Conservation (phyloP, 2,113 vertebrate species). For the Corythornis vintsioides region DNA sequence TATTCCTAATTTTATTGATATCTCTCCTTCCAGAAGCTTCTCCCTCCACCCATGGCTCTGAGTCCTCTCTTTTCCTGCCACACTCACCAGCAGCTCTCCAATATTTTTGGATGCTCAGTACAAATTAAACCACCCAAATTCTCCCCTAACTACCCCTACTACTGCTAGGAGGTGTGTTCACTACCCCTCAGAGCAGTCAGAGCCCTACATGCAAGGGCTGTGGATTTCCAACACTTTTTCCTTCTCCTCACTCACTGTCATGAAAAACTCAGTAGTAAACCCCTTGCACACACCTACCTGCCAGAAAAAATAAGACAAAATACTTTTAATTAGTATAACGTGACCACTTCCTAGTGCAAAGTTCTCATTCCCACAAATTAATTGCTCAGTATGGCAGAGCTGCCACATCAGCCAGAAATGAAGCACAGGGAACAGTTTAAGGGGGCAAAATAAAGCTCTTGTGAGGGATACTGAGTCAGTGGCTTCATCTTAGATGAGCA, state of each 20-base stretch:
- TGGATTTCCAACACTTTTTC: not conserved
- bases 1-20: not conserved
- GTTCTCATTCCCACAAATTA: not conserved
- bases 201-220: not conserved
- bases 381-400: not conserved
- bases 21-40: not conserved
- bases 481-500: not conserved
- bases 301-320: not conserved
- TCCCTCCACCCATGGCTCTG: not conserved
- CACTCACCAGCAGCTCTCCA: not conserved
- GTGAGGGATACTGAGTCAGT: not conserved
- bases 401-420: not conserved
- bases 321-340: not conserved
- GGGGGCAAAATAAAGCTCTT: not conserved
- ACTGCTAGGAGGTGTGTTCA: not conserved
- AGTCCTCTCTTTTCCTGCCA: not conserved
- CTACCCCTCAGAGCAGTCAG: not conserved
- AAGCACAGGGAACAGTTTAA: not conserved
- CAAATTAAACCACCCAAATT: not conserved
- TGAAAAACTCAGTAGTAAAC: not conserved
- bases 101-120: not conserved
- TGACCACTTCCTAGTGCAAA: not conserved
- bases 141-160: not conserved
- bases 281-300: not conserved
- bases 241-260: not conserved